Base-by-base conservation (phyloP, 2,797 vertebrate genomes). In the Myotis planiceps region DNA sequence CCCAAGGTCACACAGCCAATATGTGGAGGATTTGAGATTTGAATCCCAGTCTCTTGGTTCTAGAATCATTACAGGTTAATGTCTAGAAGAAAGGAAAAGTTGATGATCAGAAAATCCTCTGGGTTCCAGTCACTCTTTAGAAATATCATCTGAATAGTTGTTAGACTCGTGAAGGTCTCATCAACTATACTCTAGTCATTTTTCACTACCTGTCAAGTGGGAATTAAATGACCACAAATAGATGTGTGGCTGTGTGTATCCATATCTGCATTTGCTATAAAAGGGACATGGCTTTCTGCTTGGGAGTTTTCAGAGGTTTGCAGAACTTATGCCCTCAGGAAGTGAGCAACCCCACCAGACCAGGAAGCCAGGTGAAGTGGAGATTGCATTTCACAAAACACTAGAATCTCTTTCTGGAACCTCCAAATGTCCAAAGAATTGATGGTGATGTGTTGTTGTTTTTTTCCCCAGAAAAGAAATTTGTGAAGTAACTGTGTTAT, bases 161-260 rank as follows among this genome's bases (percentile, higher is more conserved):
- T 32, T 58, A 80, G 66, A 68, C 23, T 42, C 16, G 1, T 19
- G 58, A 34, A 42, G n/a, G 19, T 88, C 66, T 45, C 9, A 51
- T 58, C 29, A 19, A 19, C 5, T 92, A 14, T 9, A 29, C 2
- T 42, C 34, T 23, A 68, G 15, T 18, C 5, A 29, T n/a, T 88
- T 80, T 80, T 72, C 29, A 23, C 81, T 60, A 32, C 23, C 63
- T 83, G 39, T 89, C 81, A 65, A 39, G 19, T 68, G 53, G 37
- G 21, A 91, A 72, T 92, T 79, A 86, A 91, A 65, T 91, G 65
- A 76, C n/a, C 78, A 58, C 23, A 83, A 21, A 34, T 29, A 71
- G 23, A 51, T 51, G 53, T 5, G 3, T 80, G 42, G 6, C 19
- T 66, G 0, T 32, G 39, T 76, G 15, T 94, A 1, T 72, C 39